A percentile compares a stretch with the other conserved stretches of the same genome.
phyloP scores from a whole-genome alignment of 1,140 invertebrate species.

The Elysia chlorotica region DNA sequence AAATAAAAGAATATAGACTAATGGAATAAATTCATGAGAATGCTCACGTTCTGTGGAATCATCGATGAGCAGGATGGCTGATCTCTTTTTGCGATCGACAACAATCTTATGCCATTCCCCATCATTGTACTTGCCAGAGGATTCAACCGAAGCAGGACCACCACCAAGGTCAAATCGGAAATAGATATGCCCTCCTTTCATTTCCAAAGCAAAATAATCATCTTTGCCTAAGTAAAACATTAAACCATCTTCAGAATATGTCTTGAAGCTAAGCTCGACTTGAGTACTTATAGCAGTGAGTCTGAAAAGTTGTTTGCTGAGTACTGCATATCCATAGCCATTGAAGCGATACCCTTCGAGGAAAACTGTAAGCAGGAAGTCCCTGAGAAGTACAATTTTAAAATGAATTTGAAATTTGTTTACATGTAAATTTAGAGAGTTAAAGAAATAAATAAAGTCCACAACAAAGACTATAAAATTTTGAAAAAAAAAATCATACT shows the following conservation, averaged over 20 bases:
- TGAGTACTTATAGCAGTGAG: conserved; percentile 66
- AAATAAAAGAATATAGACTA: too few species aligned
- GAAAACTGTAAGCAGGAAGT: conserved; percentile 38
- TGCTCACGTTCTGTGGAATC: conserved; percentile 25
- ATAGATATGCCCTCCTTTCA: conserved; percentile 75
- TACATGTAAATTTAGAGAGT: background rate
- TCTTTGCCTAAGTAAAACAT: conserved; percentile 84
- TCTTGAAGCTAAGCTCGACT: conserved; percentile 82
- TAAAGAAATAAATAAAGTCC: background rate
- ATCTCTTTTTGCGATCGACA: conserved; percentile 70
- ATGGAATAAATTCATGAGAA: too few species aligned
- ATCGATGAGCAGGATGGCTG: conserved; percentile 72
- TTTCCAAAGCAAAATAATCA: conserved; percentile 83
- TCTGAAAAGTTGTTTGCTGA: conserved; percentile 65
- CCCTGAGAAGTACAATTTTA: conserved; percentile 24
- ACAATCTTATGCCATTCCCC: conserved; percentile 84
- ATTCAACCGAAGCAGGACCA: conserved; percentile 68
- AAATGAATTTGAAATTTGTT: background rate
- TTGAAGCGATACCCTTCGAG: conserved; percentile 71
- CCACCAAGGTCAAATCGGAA: conserved; percentile 73
- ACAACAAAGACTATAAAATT: conserved; percentile 4
- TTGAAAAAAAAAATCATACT: too few species aligned
- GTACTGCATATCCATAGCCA: conserved; percentile 80
- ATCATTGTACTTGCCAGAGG: conserved; percentile 72
- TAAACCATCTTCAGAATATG: conserved; percentile 82